Percentiles rank a stretch among this genome's conserved stretches.
Conservation (phyloP, 2,797 vertebrate species). For the Poeciliopsis paucimaculata region DNA sequence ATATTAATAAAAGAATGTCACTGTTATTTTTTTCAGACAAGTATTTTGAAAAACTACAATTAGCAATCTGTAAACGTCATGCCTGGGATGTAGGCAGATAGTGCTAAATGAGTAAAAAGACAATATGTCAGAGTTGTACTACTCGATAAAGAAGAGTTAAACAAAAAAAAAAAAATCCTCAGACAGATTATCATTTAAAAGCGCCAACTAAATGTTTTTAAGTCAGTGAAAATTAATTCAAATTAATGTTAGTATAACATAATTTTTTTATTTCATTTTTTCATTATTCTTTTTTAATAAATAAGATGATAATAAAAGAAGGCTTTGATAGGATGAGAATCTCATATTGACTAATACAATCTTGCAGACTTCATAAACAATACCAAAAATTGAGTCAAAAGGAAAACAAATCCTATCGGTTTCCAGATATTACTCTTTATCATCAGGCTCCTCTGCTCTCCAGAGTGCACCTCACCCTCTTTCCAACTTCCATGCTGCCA, state of each 20-base stretch:
- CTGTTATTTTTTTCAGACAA: not conserved
- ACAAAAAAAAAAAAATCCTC: not conserved
- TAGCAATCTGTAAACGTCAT: not conserved
- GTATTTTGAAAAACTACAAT: not conserved
- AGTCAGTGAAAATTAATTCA: not conserved
- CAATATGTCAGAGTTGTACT: not conserved
- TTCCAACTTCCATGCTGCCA: conserved; percentile 69
- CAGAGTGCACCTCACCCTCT: conserved; percentile 49
- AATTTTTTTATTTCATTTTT: not conserved
- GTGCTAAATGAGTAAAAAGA: not conserved
- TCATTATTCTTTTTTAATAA: not conserved
- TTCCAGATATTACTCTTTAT: conserved; percentile 21
- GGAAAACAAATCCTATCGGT: conserved; percentile 17
- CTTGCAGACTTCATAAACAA: not conserved
- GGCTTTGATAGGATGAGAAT: not conserved
- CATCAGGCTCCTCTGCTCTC: conserved; percentile 18
- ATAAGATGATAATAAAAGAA: not conserved
- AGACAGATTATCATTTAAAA: not conserved
- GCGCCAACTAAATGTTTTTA: not conserved
- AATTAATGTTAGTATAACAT: not conserved
- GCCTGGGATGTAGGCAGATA: not conserved
- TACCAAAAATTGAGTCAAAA: conserved; percentile 10
- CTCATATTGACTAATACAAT: not conserved
- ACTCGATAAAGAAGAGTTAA: not conserved
- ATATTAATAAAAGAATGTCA: not conserved